A percentile compares a stretch with the other conserved stretches of the same genome.
Evolutionary conservation across 1,140 invertebrate genomes (phyloP).

Genomic region (Macrosteles quadrilineatus): DNA sequence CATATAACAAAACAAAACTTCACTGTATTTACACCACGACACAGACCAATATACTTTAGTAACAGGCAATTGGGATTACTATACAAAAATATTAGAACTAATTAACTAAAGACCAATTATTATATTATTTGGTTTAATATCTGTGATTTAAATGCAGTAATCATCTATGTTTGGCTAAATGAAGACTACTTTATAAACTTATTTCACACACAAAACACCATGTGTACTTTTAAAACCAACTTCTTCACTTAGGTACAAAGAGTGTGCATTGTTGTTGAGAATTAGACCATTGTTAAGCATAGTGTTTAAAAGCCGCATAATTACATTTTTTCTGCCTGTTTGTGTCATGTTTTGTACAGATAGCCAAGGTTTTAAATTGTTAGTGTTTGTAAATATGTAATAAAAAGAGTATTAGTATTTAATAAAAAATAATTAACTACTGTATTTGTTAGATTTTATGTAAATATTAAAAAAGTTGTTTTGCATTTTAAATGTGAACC

Average conservation of each 20-base stretch:
- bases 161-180: too few species aligned
- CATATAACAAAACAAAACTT: too few species aligned
- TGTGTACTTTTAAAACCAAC: background rate
- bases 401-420: constrained; percentile 16
- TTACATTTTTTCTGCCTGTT: constrained; percentile 18
- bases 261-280: constrained; percentile 6
- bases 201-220: too few species aligned
- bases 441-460: constrained; percentile 18
- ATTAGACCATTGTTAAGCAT: constrained; percentile 20
- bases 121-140: too few species aligned
- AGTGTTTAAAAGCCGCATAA: constrained; percentile 12
- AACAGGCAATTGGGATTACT: too few species aligned
- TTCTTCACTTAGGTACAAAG: background rate
- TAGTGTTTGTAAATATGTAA: constrained; percentile 32
- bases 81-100: too few species aligned
- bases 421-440: constrained; percentile 11
- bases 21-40: too few species aligned
- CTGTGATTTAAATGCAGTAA: too few species aligned
- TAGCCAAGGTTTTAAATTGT: constrained; percentile 20
- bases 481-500: constrained; percentile 13
- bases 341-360: constrained; percentile 29
- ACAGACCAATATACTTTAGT: too few species aligned
- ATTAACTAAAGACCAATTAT: too few species aligned
- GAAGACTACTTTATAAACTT: too few species aligned
- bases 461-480: background rate